Evolutionary conservation across 2,113 vertebrate species (phyloP).

Genomic region (Leucopsar rothschildi): DNA sequence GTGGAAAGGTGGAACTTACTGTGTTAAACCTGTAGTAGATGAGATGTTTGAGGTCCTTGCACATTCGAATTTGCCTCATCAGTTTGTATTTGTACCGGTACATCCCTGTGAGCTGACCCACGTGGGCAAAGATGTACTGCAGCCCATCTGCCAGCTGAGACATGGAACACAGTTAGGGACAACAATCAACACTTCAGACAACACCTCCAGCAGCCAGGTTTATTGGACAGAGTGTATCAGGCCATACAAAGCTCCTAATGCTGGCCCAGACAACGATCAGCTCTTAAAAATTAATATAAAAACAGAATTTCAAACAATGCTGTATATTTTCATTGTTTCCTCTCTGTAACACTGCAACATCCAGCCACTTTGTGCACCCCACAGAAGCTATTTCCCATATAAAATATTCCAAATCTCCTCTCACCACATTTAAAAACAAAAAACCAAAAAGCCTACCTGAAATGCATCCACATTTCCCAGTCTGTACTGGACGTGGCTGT

Average conservation of each 20-base stretch:
- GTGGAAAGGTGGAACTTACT: conserved; percentile 69
- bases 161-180: neutral
- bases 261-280: neutral
- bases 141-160: conserved; percentile 91
- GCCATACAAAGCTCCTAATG: neutral
- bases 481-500: conserved; percentile 97
- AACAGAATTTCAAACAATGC: neutral
- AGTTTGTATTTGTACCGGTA: conserved; percentile 99
- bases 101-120: conserved; percentile 98
- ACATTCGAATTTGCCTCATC: conserved; percentile 99
- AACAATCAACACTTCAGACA: neutral
- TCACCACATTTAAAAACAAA: neutral
- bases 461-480: conserved; percentile 97
- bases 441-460: conserved; percentile 75
- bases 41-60: conserved; percentile 98
- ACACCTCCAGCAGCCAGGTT: neutral
- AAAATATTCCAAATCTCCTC: neutral
- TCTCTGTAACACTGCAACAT: rapidly evolving
- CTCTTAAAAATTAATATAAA: neutral
- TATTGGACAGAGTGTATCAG: neutral
- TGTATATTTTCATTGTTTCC: neutral
- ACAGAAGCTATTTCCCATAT: neutral
- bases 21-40: conserved; percentile 99
- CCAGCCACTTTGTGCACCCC: neutral
- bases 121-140: conserved; percentile 98